These are phyloP conservation scores for Ataeniobius toweri DNA, from an alignment of 2,797 vertebrate genomes.

Conservation along the genomic window DNA sequence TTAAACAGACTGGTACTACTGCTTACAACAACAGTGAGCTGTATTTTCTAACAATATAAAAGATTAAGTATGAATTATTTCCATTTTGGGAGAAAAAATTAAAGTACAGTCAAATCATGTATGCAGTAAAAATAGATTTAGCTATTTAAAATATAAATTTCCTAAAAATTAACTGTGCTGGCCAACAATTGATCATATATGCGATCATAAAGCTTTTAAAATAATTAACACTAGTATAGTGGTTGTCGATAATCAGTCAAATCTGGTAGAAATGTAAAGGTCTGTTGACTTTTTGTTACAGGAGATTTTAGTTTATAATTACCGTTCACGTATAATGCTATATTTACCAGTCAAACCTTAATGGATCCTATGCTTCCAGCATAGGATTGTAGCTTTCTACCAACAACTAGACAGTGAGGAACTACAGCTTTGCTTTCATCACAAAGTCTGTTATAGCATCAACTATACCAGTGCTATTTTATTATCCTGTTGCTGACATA, in stretches of 20 bases:
- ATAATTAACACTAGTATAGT: neutral
- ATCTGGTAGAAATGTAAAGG: neutral
- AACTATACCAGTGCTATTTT: too few species aligned
- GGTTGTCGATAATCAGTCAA: neutral
- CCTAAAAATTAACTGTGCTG: too few species aligned
- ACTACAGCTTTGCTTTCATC: too few species aligned
- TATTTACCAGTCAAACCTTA: too few species aligned
- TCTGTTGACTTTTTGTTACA: neutral
- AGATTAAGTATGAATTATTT: too few species aligned
- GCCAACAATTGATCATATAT: neutral
- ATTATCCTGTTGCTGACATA: too few species aligned
- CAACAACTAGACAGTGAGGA: too few species aligned
- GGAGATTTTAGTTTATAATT: neutral
- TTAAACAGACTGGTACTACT: constrained; percentile 1
- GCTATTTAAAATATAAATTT: too few species aligned
- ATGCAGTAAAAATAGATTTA: too few species aligned
- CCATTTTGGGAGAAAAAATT: neutral
- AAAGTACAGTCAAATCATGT: too few species aligned
- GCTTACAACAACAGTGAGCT: constrained; percentile 2
- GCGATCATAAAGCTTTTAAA: neutral
- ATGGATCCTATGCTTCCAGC: neutral
- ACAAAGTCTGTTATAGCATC: too few species aligned
- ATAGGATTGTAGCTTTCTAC: neutral
- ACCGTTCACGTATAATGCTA: neutral
- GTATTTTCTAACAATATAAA: too few species aligned